phyloP scores from a whole-genome alignment of 2,797 vertebrate genomes.

The Aplochiton taeniatus region DNA sequence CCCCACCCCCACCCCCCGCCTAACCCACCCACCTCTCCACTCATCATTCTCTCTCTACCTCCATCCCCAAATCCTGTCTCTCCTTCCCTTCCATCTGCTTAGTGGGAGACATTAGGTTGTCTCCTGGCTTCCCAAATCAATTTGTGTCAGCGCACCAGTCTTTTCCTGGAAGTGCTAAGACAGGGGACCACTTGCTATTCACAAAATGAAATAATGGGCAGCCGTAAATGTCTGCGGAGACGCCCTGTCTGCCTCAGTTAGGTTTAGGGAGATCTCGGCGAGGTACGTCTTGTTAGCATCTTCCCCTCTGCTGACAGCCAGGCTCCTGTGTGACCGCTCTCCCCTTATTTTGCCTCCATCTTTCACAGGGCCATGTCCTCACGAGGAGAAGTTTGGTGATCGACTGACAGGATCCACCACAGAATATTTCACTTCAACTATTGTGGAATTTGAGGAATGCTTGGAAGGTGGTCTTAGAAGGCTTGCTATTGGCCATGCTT shows the following conservation, averaged over 20 bases:
- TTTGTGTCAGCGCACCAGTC: constrained; percentile 67
- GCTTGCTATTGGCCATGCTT: constrained; percentile 1
- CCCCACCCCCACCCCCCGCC: too few relatives aligned
- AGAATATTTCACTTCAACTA: neutral
- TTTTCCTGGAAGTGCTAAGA: constrained; percentile 54
- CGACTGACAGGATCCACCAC: neutral
- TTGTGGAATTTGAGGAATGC: constrained; percentile 4
- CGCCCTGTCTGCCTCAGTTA: constrained; percentile 52
- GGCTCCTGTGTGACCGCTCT: constrained; percentile 20
- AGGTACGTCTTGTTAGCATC: constrained; percentile 54
- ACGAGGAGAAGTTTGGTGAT: constrained; percentile 22
- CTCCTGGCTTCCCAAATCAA: constrained; percentile 64
- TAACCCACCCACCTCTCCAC: too few relatives aligned
- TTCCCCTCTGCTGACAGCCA: constrained; percentile 27
- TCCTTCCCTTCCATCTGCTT: constrained; percentile 58
- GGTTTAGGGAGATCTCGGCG: constrained; percentile 47
- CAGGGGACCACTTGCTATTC: constrained; percentile 63
- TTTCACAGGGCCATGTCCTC: constrained; percentile 21
- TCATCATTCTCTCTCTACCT: constrained; percentile 16
- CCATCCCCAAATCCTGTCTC: constrained; percentile 31
- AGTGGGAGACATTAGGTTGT: constrained; percentile 66
- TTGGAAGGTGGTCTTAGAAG: neutral
- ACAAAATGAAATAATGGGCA: constrained; percentile 65
- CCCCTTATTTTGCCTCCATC: constrained; percentile 11
- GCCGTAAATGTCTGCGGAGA: constrained; percentile 61